Conservation (phyloP, 1,140 invertebrate genomes). For the Asobara japonica region DNA sequence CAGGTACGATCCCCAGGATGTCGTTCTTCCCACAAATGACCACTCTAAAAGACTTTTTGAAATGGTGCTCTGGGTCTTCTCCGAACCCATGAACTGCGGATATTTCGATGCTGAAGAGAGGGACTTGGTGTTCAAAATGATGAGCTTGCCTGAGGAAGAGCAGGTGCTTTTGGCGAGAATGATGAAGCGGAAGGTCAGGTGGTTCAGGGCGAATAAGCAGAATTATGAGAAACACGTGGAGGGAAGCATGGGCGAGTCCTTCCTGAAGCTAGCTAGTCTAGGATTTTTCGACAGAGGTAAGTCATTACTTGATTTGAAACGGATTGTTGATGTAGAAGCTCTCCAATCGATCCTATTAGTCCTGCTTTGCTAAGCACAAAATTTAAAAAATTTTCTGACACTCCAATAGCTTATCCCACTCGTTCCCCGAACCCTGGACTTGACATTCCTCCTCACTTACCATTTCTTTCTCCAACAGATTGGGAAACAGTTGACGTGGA, state of each 20-base stretch:
- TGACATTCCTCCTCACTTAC: too few species aligned
- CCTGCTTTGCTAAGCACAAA: too few species aligned
- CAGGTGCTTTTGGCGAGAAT: slow-evolving; percentile 53
- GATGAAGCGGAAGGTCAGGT: slow-evolving; percentile 45
- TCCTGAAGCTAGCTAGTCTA: slow-evolving; percentile 40
- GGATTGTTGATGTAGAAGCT: too few species aligned
- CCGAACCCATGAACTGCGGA: slow-evolving; percentile 53
- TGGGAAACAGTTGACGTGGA: slow-evolving; percentile 33
- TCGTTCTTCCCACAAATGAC: slow-evolving; percentile 44
- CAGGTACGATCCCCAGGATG: slow-evolving; percentile 46
- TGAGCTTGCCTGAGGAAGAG: slow-evolving; percentile 41
- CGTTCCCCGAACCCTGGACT: too few species aligned
- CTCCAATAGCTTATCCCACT: too few species aligned
- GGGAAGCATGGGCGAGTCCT: slow-evolving; percentile 36
- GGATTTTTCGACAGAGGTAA: slow-evolving; percentile 44
- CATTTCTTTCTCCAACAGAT: too few species aligned
- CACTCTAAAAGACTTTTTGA: slow-evolving; percentile 45
- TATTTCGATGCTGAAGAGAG: slow-evolving; percentile 54
- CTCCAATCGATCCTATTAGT: too few species aligned
- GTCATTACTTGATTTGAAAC: too few species aligned
- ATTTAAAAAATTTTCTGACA: too few species aligned
- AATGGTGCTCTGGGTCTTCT: slow-evolving; percentile 48
- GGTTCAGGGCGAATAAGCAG: slow-evolving; percentile 42
- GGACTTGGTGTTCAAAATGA: slow-evolving; percentile 44
- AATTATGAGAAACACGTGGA: slow-evolving; percentile 42